Evolutionary conservation across 2,113 vertebrate genomes (phyloP).

Genomic region (crab-eating macaque (Macaca fascicularis)): DNA sequence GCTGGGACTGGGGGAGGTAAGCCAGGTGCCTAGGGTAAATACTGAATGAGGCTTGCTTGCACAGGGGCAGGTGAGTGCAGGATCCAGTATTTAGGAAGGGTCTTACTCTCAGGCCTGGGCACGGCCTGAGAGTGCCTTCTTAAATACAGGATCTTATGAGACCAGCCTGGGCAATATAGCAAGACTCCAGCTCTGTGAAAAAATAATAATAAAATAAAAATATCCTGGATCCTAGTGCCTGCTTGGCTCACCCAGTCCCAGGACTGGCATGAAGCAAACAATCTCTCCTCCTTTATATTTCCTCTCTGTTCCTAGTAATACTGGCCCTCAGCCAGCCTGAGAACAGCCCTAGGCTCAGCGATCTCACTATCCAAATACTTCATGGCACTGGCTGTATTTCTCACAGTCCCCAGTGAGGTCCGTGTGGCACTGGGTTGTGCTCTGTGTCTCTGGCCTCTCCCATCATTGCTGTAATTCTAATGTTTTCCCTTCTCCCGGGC

Average conservation of each 20-base stretch:
- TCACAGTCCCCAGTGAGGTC: fast-evolving
- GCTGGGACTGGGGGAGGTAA: neutral
- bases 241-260: neutral
- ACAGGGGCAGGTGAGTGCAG: no score
- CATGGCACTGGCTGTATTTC: fast-evolving
- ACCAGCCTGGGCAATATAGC: no score
- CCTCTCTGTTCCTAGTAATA: neutral
- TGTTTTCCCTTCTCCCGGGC: neutral
- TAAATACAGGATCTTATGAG: no score
- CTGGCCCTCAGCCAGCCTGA: neutral
- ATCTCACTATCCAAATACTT: neutral
- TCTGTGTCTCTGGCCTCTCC: neutral
- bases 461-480: neutral
- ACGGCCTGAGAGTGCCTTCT: neutral
- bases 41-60: fast-evolving
- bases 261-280: neutral
- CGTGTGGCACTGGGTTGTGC: fast-evolving
- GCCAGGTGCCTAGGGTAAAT: neutral
- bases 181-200: no score
- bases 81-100: no score
- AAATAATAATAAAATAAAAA: no score
- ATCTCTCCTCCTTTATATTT: neutral
- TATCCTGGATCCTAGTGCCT: no score
- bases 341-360: neutral
- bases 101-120: no score